Evolutionary conservation across 2,888 invertebrate genomes (phyloP), one percentile per base, ranked within the genome.

Genomic region (Apodemia mormo): DNA sequence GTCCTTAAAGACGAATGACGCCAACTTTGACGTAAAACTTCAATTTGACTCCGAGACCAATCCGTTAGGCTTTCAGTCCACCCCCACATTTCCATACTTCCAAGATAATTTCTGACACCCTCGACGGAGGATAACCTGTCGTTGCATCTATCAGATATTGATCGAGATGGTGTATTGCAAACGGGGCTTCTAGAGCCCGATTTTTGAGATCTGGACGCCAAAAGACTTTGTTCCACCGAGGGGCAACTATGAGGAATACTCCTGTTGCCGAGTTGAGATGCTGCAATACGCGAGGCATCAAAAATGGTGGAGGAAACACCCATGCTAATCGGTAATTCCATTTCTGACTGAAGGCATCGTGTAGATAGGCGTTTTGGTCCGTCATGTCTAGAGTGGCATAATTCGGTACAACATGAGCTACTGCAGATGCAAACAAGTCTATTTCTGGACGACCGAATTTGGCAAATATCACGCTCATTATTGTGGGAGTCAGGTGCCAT

Each of bases 191-290:
- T 12, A 72, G 30, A 1, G 72, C 69, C 9, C 73, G 52, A 22
- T 65, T n/a, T 40, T 75, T 75, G 14, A 80, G 75, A 65, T 81
- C 80, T 10, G 79, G 68, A 67, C 75, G 72, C 74, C 74, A 76
- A 66, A 76, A 78, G 0, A 78, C 78, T n/a, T 70, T 72, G 8
- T 76, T 68, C 80, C 80, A 81, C 9, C 76, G 71, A 0, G 76
- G 76, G 6, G 66, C 72, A 49, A 76, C 70, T 0, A 74, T 3
- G 0, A 76, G 64, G 40, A 61, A 75, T 14, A 66, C 29, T 29
- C 73, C 73, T 9, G 22, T 29, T 0, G 73, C 71, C 14, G 61
- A 33, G 64, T 77, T 76, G 14, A 77, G 73, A 30, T n/a, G n/a
- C n/a, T n/a, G n/a, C n/a, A n/a, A n/a, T n/a, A n/a, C n/a, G n/a